These are phyloP conservation scores for Trichopoda pennipes DNA, from an alignment of 2,888 invertebrate species.

Conservation along the genomic window DNA sequence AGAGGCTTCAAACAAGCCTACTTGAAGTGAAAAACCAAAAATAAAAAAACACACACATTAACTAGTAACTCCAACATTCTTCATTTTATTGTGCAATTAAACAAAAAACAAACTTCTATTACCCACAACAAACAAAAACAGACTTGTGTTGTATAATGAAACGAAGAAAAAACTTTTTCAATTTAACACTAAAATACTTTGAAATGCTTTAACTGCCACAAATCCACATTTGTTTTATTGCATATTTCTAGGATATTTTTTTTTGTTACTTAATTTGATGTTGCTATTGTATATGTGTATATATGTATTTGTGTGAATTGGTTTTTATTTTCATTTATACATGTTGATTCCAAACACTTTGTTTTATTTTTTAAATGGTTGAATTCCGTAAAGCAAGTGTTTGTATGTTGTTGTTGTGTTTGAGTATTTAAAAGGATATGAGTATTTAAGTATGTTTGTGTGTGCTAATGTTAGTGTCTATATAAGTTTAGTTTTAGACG, in stretches of 20 bases:
- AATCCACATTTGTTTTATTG: conserved; percentile 68
- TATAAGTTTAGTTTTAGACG: conserved; percentile 59
- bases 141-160: conserved; percentile 14
- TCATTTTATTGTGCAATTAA: conserved; percentile 26
- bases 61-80: conserved; percentile 39
- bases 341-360: conserved; percentile 56
- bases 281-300: conserved; percentile 17
- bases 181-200: conserved; percentile 68
- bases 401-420: neutral
- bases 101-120: too few relatives aligned
- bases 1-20: conserved; percentile 29
- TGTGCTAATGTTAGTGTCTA: conserved; percentile 2
- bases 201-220: conserved; percentile 66
- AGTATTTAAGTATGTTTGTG: conserved; percentile 23
- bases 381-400: conserved; percentile 6
- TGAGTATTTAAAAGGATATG: conserved; percentile 20
- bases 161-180: conserved; percentile 65
- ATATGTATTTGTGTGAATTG: too few relatives aligned
- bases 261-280: conserved; percentile 24
- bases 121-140: conserved; percentile 9
- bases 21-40: conserved; percentile 17
- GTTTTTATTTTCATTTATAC: conserved; percentile 37
- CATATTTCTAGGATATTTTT: conserved; percentile 49
- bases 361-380: conserved; percentile 26
- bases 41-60: neutral